Conservation (phyloP, 2,797 vertebrate genomes). For the Anableps anableps region DNA sequence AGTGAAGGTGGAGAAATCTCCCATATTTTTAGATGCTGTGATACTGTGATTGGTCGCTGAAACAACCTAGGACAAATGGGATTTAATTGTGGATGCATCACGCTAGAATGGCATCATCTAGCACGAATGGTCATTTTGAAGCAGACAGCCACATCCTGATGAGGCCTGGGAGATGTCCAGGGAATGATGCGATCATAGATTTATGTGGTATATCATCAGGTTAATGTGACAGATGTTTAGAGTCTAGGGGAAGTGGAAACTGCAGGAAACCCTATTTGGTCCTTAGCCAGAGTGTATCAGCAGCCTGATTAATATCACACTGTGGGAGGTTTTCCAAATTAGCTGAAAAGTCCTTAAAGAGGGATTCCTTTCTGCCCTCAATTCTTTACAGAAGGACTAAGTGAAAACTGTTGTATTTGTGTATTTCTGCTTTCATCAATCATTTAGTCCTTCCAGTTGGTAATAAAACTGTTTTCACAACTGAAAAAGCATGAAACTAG, state of each 20-base stretch:
- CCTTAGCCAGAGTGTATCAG: background rate
- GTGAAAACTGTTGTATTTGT: background rate
- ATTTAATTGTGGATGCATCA: too few species aligned
- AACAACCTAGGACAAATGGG: background rate
- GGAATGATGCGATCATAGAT: background rate
- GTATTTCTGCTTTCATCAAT: background rate
- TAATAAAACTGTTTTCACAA: background rate
- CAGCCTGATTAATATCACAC: background rate
- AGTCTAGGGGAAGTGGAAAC: background rate
- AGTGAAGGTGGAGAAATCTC: too few species aligned
- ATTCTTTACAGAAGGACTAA: background rate
- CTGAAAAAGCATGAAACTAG: background rate
- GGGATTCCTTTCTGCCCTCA: background rate
- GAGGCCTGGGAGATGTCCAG: background rate
- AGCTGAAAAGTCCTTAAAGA: background rate
- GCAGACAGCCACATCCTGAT: background rate
- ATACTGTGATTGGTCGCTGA: too few species aligned
- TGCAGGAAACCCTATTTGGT: background rate
- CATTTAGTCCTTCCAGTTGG: background rate
- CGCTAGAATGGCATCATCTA: background rate
- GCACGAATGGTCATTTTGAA: background rate
- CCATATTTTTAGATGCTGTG: too few species aligned
- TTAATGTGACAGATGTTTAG: background rate
- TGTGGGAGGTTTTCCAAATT: background rate
- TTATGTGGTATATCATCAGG: background rate